phyloP scores from a whole-genome alignment of 1,140 invertebrate genomes.

The Sycophila sp. region DNA sequence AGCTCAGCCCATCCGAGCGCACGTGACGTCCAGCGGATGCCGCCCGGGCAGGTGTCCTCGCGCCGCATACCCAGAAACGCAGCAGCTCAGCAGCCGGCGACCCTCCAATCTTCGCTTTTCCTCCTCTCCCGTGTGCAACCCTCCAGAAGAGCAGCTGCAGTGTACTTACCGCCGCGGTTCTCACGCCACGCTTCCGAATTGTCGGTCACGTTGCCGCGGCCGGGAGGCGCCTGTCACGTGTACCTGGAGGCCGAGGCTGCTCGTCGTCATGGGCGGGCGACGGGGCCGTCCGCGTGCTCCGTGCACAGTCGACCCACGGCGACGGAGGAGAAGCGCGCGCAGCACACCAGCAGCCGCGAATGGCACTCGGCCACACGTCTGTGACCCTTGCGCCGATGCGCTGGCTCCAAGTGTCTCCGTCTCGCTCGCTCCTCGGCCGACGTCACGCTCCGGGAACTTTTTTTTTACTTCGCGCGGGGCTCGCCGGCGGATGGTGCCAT shows the following conservation, averaged over 20 bases:
- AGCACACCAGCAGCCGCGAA: not conserved
- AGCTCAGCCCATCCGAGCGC: not conserved
- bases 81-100: not conserved
- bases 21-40: not conserved
- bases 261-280: not conserved
- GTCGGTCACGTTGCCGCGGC: not conserved
- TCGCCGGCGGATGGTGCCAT: no score
- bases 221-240: not conserved
- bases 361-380: slow-evolving; percentile 11
- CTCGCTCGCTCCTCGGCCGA: no score
- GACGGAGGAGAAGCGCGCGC: not conserved
- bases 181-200: no score
- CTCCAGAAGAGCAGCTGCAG: not conserved
- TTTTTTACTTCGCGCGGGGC: no score
- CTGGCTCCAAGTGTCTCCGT: not conserved
- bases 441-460: no score
- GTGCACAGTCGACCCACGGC: not conserved
- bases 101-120: not conserved
- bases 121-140: not conserved
- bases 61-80: not conserved
- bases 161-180: no score
- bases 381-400: not conserved
- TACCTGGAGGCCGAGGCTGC: not conserved
- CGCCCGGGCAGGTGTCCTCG: not conserved
- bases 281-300: not conserved